Conservation (phyloP, 2,113 vertebrate species). For the Megaceryle maxima region DNA sequence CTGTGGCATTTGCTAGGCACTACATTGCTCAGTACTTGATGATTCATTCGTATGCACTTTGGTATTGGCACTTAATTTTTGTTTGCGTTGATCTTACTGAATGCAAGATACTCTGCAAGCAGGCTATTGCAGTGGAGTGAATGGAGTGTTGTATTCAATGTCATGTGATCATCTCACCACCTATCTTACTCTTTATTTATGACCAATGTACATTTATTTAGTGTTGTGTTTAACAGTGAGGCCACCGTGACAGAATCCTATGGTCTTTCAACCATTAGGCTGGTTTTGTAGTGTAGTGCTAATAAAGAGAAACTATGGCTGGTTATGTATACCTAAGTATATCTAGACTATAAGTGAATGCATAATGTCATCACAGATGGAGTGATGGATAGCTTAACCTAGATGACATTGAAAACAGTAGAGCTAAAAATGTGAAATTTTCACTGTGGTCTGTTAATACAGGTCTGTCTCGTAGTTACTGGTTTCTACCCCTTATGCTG, state of each 20-base stretch:
- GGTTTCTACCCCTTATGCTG: background rate
- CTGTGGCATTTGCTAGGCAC: background rate
- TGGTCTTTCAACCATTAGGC: fast-evolving
- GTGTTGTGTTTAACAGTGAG: background rate
- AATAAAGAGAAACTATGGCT: background rate
- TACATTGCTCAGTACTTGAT: background rate
- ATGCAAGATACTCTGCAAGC: background rate
- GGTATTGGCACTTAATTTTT: background rate
- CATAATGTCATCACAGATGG: background rate
- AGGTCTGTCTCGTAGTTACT: background rate
- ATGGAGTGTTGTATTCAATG: background rate
- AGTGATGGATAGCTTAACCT: background rate
- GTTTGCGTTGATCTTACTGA: background rate
- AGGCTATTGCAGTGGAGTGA: background rate
- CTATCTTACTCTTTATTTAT: background rate
- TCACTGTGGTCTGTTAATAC: background rate
- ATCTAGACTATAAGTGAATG: background rate
- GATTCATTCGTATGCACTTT: background rate
- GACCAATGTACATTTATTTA: background rate
- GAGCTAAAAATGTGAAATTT: background rate
- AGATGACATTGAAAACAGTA: background rate
- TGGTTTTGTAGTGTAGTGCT: background rate
- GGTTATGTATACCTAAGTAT: background rate
- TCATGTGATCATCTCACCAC: background rate
- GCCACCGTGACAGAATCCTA: background rate